Evolutionary conservation across 2,113 vertebrate species (phyloP).

Genomic region (Cavia aperea): DNA sequence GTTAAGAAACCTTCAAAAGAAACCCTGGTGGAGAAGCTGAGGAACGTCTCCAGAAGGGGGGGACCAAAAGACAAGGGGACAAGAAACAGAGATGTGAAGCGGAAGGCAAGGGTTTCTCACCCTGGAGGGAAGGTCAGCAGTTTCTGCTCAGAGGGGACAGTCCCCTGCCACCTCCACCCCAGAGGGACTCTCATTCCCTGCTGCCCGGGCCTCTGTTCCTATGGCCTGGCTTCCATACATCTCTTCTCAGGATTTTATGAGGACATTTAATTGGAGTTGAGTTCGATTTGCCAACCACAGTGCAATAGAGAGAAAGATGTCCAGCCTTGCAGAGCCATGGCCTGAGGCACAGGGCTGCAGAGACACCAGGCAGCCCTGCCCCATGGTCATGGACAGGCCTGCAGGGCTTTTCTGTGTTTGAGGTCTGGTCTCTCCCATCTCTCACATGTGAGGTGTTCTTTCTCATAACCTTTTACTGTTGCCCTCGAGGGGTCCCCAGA

Average conservation of each 20-base stretch:
- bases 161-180: not conserved
- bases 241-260: not conserved
- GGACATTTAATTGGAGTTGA: not conserved
- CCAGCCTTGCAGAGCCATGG: not conserved
- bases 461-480: not conserved
- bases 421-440: accelerated
- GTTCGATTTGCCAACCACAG: not conserved
- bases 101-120: not conserved
- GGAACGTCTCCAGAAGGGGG: not conserved
- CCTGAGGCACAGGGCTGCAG: accelerated
- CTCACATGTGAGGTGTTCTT: not conserved
- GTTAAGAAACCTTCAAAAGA: too few species aligned
- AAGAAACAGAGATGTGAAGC: not conserved
- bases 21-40: not conserved
- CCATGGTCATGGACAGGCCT: accelerated
- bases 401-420: not conserved
- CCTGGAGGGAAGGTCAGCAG: not conserved
- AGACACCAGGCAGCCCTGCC: accelerated
- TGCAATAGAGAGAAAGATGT: not conserved
- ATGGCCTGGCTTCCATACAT: not conserved
- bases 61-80: not conserved
- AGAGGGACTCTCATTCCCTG: not conserved
- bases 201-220: not conserved
- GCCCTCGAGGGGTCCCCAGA: not conserved
- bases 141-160: not conserved